phyloP scores from a whole-genome alignment of 2,113 vertebrate species.

The Procavia capensis region DNA sequence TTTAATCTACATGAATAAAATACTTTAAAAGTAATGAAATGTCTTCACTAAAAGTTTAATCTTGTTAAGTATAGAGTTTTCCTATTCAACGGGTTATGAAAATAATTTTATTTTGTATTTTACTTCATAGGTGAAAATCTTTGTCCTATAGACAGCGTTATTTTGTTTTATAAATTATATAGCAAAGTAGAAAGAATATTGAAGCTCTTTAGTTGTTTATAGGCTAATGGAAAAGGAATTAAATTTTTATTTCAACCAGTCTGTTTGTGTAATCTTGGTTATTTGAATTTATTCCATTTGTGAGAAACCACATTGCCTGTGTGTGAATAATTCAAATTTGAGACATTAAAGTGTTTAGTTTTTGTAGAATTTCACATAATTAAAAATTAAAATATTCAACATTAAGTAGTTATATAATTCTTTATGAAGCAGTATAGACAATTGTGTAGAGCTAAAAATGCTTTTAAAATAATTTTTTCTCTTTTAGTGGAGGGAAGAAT shows the following conservation, averaged over 20 bases:
- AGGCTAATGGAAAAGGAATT: conserved; percentile 50
- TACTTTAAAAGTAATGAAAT: conserved; percentile 41
- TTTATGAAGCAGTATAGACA: conserved; percentile 38
- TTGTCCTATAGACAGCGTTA: neutral
- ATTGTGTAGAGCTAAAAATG: conserved; percentile 42
- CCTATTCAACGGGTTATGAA: conserved; percentile 30
- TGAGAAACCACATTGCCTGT: conserved; percentile 55
- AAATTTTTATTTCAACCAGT: conserved; percentile 55
- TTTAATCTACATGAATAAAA: conserved; percentile 37
- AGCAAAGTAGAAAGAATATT: conserved; percentile 45
- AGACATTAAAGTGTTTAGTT: conserved; percentile 41
- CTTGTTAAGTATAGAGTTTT: conserved; percentile 30
- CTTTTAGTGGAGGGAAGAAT: conserved; percentile 93
- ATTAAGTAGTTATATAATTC: conserved; percentile 12
- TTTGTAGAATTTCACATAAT: conserved; percentile 57
- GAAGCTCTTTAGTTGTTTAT: conserved; percentile 58
- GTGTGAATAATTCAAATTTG: conserved; percentile 69
- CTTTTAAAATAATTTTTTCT: conserved; percentile 55
- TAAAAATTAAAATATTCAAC: conserved; percentile 62
- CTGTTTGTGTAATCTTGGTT: conserved; percentile 58
- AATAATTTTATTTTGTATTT: conserved; percentile 59
- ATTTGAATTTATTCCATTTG: conserved; percentile 53
- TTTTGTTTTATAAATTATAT: conserved; percentile 65
- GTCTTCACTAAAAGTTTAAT: neutral
- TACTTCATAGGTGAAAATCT: conserved; percentile 32